Conservation (phyloP, 2,888 invertebrate genomes). For the Euclidia mi region DNA sequence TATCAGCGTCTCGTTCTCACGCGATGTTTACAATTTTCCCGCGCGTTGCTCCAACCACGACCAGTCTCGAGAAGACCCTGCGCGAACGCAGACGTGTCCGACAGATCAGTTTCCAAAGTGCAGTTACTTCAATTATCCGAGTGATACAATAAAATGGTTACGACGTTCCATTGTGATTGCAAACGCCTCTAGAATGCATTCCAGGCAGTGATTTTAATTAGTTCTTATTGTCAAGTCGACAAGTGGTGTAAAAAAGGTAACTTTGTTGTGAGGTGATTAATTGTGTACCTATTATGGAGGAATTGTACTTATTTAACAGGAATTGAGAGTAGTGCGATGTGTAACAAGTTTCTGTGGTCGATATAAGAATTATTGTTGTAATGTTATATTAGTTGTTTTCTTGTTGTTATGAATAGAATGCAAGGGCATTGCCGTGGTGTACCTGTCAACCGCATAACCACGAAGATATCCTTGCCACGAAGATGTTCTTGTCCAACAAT, state of each 20-base stretch:
- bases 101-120: slow-evolving; percentile 33
- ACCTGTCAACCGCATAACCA: too few species aligned
- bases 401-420: too few species aligned
- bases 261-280: slow-evolving; percentile 32
- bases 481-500: too few species aligned
- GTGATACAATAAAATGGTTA: slow-evolving; percentile 45
- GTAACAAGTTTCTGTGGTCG: not conserved
- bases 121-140: slow-evolving; percentile 34
- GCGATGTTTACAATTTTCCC: slow-evolving; percentile 80
- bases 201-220: slow-evolving; percentile 48
- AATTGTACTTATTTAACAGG: too few species aligned
- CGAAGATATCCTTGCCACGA: too few species aligned
- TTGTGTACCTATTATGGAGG: slow-evolving; percentile 2
- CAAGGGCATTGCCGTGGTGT: too few species aligned
- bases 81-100: slow-evolving; percentile 68
- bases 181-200: slow-evolving; percentile 52
- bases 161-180: slow-evolving; percentile 48
- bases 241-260: too few species aligned
- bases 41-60: slow-evolving; percentile 64
- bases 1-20: slow-evolving; percentile 62
- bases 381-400: too few species aligned
- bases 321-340: not conserved
- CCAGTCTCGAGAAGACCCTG: slow-evolving; percentile 68
- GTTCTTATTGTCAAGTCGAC: slow-evolving; percentile 38
- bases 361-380: slow-evolving; percentile 8